Base-by-base conservation (phyloP, 2,888 invertebrate species). In the Chirona hameri region DNA sequence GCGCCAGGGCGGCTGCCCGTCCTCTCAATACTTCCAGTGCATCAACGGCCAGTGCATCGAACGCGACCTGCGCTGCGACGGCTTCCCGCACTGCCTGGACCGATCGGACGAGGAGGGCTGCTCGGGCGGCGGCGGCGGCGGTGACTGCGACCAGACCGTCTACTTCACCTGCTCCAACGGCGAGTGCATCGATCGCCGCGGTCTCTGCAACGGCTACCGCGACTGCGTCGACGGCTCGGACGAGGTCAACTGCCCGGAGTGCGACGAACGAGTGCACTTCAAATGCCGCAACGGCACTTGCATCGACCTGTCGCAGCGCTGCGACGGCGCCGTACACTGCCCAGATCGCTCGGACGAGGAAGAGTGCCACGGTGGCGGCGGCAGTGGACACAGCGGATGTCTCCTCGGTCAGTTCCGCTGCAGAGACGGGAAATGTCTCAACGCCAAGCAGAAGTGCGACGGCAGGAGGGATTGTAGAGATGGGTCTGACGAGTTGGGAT, bases 131-230 rank as follows among this genome's bases (percentile, higher is more conserved):
- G 72, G 72, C 39, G 7, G 21, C 21, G 72, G 18, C 15, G 72
- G 21, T 14, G 29, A 2, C 21, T 72, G 72, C 21, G 76, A 76
- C 46, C 39, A 39, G 18, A 31, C 76, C 76, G 9, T 39, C 31
- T 76, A 76, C 76, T 76, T 21, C 76, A 76, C 21, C 76, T 76
- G 76, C 46, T 27, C 27, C 76, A 76, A 24, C 76, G 76, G 76
- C 24, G 76, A 46, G 9, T 76, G 76, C 76, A 76, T 46, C 24
- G 76, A 76, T 39, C 76, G 76, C 10, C 39, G 76, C 12, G 76
- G 76, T 21, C 76, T 76, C 46, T 76, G 76, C 76, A 76, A 76
- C 76, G 76, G 76, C 24, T 76, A 76, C 76, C 76, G 46, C 9
- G 76, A 76, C 76, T 76, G 76, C 46, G 24, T 4, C 9, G 76